phyloP scores from a whole-genome alignment of 2,797 vertebrate species.

The Oophaga sylvatica region DNA sequence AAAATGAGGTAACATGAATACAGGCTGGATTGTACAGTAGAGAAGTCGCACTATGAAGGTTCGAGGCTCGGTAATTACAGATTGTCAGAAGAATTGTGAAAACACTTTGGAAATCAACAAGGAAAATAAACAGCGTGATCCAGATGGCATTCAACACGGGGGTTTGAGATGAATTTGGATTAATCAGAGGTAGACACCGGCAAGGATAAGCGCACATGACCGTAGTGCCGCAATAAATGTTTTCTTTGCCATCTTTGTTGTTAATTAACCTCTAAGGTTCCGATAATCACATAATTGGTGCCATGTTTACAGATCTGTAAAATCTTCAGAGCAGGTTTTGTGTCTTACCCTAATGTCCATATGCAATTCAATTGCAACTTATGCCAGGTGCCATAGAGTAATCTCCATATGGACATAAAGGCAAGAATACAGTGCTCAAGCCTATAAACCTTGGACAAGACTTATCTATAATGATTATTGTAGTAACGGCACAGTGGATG shows the following conservation, averaged over 20 bases:
- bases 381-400: not conserved
- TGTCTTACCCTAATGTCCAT: not conserved
- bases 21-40: not conserved
- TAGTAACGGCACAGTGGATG: not conserved
- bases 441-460: not conserved
- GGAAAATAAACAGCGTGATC: constrained; percentile 52
- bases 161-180: constrained; percentile 38
- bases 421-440: not conserved
- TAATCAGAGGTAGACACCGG: constrained; percentile 19
- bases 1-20: not conserved
- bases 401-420: not conserved
- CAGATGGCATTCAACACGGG: constrained; percentile 57
- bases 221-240: not conserved
- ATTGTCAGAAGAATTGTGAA: constrained; percentile 32
- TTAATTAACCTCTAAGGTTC: not conserved
- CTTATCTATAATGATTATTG: not conserved
- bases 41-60: not conserved
- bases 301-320: not conserved
- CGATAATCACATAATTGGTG: not conserved
- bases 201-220: constrained; percentile 6
- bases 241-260: not conserved
- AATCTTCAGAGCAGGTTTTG: not conserved
- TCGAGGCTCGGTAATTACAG: not conserved
- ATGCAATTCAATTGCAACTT: not conserved
- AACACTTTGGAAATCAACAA: constrained; percentile 49